These are phyloP conservation scores for Prietella phreatophila DNA, from an alignment of 2,113 vertebrate species.

Conservation along the genomic window DNA sequence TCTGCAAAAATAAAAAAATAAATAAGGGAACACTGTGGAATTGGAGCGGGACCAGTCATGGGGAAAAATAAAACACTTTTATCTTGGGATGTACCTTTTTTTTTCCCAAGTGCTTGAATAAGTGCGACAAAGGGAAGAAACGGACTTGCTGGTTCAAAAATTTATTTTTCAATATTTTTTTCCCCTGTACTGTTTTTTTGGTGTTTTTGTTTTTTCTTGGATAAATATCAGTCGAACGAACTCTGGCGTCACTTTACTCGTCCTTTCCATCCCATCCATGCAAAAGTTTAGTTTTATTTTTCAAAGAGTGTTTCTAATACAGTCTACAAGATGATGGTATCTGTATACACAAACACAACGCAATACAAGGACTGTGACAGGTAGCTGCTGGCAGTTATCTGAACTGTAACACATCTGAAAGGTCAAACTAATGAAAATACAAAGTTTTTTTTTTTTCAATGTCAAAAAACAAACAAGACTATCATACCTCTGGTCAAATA, in stretches of 20 bases:
- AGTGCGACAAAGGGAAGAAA: slow-evolving; percentile 52
- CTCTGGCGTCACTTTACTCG: neutral
- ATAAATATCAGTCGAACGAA: slow-evolving; percentile 1
- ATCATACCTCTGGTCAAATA: neutral
- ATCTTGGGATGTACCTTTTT: slow-evolving; percentile 58
- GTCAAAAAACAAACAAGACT: neutral
- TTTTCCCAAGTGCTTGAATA: slow-evolving; percentile 66
- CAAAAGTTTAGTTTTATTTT: neutral
- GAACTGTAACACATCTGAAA: slow-evolving; percentile 44
- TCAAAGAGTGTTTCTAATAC: neutral
- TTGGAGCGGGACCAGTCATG: slow-evolving; percentile 52
- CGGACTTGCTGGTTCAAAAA: slow-evolving; percentile 44
- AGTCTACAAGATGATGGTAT: slow-evolving; percentile 12
- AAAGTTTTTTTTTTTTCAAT: neutral
- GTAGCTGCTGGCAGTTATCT: slow-evolving; percentile 74
- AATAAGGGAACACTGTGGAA: slow-evolving; percentile 68
- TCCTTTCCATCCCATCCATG: neutral
- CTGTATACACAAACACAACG: slow-evolving; percentile 48
- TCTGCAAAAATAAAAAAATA: slow-evolving; percentile 48
- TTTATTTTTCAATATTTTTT: slow-evolving; percentile 47
- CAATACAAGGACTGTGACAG: slow-evolving; percentile 52
- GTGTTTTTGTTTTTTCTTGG: neutral
- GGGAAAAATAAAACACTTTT: slow-evolving; percentile 53
- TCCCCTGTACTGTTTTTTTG: neutral
- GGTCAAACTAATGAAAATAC: slow-evolving; percentile 5